These are phyloP conservation scores for Cantharis flavilabris DNA, from an alignment of 2,888 invertebrate species.

Conservation along the genomic window DNA sequence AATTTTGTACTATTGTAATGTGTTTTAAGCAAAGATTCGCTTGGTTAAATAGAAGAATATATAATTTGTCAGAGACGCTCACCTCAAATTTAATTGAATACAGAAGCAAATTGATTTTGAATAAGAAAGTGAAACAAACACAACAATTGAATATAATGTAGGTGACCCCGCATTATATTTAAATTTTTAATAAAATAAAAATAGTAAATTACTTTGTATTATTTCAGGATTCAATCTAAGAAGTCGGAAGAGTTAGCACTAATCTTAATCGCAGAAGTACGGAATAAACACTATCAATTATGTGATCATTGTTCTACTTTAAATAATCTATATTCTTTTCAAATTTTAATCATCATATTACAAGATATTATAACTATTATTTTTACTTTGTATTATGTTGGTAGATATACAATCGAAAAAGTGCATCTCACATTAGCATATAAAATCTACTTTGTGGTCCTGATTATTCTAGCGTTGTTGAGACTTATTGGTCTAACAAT, in stretches of 20 bases:
- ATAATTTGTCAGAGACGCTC: not conserved
- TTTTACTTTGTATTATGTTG: not conserved
- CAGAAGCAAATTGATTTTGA: not conserved
- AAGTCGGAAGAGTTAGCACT: not conserved
- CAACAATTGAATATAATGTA: not conserved
- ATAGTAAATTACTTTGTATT: not conserved
- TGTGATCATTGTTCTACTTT: not conserved
- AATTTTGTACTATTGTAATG: not conserved
- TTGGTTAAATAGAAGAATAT: not conserved
- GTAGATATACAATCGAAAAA: not conserved
- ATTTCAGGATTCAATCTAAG: not conserved
- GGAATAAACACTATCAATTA: slow-evolving; percentile 1
- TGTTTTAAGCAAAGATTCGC: not conserved
- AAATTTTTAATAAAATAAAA: too few species aligned
- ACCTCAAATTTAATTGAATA: not conserved
- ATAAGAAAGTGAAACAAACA: not conserved
- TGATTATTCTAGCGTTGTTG: not conserved
- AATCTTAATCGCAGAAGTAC: not conserved
- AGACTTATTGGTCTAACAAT: not conserved
- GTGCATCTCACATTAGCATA: not conserved
- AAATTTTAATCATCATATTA: slow-evolving; percentile 2
- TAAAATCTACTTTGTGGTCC: not conserved
- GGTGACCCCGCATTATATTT: not conserved
- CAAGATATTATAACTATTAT: slow-evolving; percentile 5
- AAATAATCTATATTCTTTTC: slow-evolving; percentile 1